Evolutionary conservation across 2,113 vertebrate genomes (phyloP), one percentile per base, ranked within the genome.

Genomic region (Puntigrus tetrazona): DNA sequence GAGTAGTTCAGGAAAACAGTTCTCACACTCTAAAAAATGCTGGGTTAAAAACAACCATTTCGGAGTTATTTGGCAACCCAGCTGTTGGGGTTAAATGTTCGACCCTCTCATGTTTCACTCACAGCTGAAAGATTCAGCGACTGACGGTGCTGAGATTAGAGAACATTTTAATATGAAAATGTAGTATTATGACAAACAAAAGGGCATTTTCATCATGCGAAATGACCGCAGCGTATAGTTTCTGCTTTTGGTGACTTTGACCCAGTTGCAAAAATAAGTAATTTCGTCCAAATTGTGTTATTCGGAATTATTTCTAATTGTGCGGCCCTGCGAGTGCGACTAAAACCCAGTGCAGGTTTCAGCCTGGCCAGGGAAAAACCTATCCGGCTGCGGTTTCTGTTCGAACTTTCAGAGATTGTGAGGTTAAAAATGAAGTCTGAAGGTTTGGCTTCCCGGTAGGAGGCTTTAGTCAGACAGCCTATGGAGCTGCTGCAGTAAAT

Each of bases 401-500:
- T 3, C 77, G 86, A 82, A 88, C 81, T 92, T 88, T 83, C 74
- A 31, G 74, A 78, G 52, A 78, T 72, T 78, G 76, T 34, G 38
- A 43, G 67, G 75, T 34, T 70, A 65, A 83, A 83, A 83, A 74
- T 34, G 8, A 47, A 47, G 22, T 78, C 85, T 1, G 72, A 88
- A 86, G 88, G 52, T 82, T 72, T 67, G 38, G 31, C 63, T 82
- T 72, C 78, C 89, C 87, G 67, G 77, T 72, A 74, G 89, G 89
- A 89, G 87, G 85, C 70, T 89, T 90, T 55, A 75, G 79, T 86
- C 50, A 86, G 86, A 81, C 77, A 63, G 85, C 79, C 83, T 57
- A 73, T 41, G 75, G 89, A 90, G 89, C 89, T 89, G 91, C 91
- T 94, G 92, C 88, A 91, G 82, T 79, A 78, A 83, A 83, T 86